Evolutionary conservation across 2,888 invertebrate genomes (phyloP).

Genomic region (Calliscelio sp.): DNA sequence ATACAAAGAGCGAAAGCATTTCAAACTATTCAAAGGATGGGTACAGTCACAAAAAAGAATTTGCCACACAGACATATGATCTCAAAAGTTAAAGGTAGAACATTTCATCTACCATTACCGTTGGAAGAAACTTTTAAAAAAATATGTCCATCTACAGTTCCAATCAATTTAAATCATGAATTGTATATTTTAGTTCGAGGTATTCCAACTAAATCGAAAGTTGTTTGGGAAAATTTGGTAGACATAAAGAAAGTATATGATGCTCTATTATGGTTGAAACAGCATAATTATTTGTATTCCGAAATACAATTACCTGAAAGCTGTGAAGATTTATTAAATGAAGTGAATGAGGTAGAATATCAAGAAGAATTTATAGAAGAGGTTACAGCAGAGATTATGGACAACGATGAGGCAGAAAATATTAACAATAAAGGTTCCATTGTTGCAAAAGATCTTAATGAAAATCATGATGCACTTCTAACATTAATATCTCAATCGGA

Average conservation of each 20-base stretch:
- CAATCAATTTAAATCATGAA: conserved; percentile 79
- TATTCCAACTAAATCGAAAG: too few species aligned
- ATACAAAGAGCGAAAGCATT: too few species aligned
- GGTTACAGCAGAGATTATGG: background rate
- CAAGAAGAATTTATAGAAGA: background rate
- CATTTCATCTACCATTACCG: conserved; percentile 82
- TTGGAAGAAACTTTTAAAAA: conserved; percentile 80
- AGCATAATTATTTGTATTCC: too few species aligned
- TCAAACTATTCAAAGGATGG: conserved; percentile 76
- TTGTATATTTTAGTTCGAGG: conserved; percentile 79
- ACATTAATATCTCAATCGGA: too few species aligned
- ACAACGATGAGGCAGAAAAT: background rate
- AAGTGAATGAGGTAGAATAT: conserved; percentile 12
- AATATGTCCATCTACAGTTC: conserved; percentile 75
- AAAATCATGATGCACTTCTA: conserved; percentile 4
- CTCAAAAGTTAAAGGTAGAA: conserved; percentile 75
- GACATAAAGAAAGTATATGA: too few species aligned
- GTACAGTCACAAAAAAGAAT: conserved; percentile 77
- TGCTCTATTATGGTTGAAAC: too few species aligned
- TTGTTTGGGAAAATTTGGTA: too few species aligned
- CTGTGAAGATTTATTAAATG: conserved; percentile 53
- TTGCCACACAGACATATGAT: conserved; percentile 56
- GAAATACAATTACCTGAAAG: conserved; percentile 75
- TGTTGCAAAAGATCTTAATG: background rate
- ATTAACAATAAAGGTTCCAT: background rate